A percentile compares a stretch with the other conserved stretches of the same genome.
Conservation (phyloP, 2,888 invertebrate species). For the Tyria jacobaeae region DNA sequence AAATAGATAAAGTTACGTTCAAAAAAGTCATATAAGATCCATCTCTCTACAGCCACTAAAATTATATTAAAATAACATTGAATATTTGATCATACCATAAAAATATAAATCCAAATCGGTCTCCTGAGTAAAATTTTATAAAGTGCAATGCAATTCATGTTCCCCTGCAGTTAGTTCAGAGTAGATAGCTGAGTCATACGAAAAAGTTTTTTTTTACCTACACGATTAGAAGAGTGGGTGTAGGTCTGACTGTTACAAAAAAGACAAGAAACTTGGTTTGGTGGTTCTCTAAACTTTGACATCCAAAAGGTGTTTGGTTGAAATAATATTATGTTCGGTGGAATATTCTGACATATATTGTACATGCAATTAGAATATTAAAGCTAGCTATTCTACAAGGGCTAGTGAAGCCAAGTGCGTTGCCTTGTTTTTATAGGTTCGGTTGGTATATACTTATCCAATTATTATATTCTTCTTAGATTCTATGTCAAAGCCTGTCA, state of each 20-base stretch:
- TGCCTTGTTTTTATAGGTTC: too few species aligned
- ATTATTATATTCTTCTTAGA: background rate
- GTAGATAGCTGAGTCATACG: conserved; percentile 42
- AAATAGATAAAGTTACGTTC: too few species aligned
- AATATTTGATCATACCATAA: conserved; percentile 16
- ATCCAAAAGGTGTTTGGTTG: conserved; percentile 2
- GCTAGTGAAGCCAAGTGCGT: too few species aligned
- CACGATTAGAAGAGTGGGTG: conserved; percentile 28
- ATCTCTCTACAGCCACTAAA: background rate
- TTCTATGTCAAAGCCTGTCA: too few species aligned
- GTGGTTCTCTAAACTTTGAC: conserved; percentile 43
- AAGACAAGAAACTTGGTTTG: conserved; percentile 44
- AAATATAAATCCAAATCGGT: conserved; percentile 28
- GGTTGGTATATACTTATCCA: background rate
- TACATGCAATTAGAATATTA: background rate
- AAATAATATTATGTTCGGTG: background rate
- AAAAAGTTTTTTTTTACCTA: conserved; percentile 38
- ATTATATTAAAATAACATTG: background rate
- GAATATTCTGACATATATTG: too few species aligned
- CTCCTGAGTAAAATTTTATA: conserved; percentile 44
- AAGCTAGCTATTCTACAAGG: background rate
- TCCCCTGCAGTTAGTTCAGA: conserved; percentile 38
- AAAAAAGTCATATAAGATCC: too few species aligned
- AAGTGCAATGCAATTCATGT: conserved; percentile 52
- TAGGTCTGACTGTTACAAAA: conserved; percentile 42